These are phyloP conservation scores for Dipodomys merriami DNA, from an alignment of 2,113 vertebrate genomes.

Conservation along the genomic window DNA sequence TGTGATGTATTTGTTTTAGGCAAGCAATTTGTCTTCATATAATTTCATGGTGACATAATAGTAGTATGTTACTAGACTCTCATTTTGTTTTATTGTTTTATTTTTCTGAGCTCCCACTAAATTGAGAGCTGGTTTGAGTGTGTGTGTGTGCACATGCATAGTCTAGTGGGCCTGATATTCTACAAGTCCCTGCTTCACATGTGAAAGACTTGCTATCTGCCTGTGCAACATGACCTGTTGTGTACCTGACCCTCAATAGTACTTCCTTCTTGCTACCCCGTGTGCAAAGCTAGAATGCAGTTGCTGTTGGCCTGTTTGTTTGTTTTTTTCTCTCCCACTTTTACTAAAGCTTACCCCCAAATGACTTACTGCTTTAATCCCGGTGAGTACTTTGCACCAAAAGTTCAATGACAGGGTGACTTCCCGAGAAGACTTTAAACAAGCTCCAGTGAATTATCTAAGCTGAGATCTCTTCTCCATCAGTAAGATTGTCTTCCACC, in stretches of 20 bases:
- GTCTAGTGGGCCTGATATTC: background rate
- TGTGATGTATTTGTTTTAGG: background rate
- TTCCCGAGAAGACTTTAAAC: background rate
- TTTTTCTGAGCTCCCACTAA: background rate
- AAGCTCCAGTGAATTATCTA: background rate
- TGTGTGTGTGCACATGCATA: background rate
- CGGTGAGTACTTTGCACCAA: background rate
- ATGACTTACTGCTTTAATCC: background rate
- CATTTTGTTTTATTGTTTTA: background rate
- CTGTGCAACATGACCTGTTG: fast-evolving
- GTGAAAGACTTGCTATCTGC: background rate
- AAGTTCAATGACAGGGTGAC: background rate
- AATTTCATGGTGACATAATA: background rate
- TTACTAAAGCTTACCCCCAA: background rate
- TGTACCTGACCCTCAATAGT: background rate
- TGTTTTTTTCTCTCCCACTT: constrained; percentile 8
- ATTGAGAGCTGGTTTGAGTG: background rate
- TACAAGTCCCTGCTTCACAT: background rate
- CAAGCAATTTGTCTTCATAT: background rate
- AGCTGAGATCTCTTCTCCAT: background rate
- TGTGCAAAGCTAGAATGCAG: background rate
- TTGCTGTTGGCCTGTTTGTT: background rate
- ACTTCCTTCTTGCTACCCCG: background rate
- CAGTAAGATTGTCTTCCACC: background rate
- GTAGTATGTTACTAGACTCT: background rate